These are phyloP conservation scores for Hydropsyche betteni DNA, from an alignment of 2,888 invertebrate genomes.

Conservation along the genomic window DNA sequence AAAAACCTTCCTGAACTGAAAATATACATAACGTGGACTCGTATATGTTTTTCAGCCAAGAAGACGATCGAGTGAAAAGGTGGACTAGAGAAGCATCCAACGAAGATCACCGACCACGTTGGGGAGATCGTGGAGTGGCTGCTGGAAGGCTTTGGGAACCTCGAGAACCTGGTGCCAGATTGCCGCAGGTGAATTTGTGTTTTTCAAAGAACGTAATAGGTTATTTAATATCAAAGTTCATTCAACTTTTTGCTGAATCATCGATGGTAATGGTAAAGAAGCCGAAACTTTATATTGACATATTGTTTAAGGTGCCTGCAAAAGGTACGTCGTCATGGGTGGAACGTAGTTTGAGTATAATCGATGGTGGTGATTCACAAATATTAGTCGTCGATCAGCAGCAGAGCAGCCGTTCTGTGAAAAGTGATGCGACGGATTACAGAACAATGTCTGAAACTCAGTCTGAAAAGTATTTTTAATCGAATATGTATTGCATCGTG, in stretches of 20 bases:
- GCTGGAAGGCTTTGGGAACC: slow-evolving; percentile 76
- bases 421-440: slow-evolving; percentile 55
- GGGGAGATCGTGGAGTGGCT: slow-evolving; percentile 77
- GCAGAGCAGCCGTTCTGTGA: slow-evolving; percentile 56
- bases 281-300: not conserved
- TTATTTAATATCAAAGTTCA: not conserved
- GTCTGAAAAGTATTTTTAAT: slow-evolving; percentile 31
- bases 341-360: slow-evolving; percentile 67
- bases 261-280: not conserved
- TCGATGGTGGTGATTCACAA: slow-evolving; percentile 62
- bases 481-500: slow-evolving; percentile 1
- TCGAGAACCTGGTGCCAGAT: slow-evolving; percentile 62
- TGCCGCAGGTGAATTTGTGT: slow-evolving; percentile 60
- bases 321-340: slow-evolving; percentile 68
- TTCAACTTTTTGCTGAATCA: not conserved
- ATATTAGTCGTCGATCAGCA: slow-evolving; percentile 70
- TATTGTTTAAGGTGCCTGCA: slow-evolving; percentile 60
- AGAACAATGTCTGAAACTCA: slow-evolving; percentile 40
- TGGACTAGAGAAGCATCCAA: slow-evolving; percentile 50
- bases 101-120: slow-evolving; percentile 74
- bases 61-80: slow-evolving; percentile 9
- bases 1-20: not conserved
- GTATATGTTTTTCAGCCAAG: slow-evolving; percentile 20
- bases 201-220: not conserved
- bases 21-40: no score